Conservation (phyloP, 2,888 invertebrate genomes). For the Cantharis flavilabris region DNA sequence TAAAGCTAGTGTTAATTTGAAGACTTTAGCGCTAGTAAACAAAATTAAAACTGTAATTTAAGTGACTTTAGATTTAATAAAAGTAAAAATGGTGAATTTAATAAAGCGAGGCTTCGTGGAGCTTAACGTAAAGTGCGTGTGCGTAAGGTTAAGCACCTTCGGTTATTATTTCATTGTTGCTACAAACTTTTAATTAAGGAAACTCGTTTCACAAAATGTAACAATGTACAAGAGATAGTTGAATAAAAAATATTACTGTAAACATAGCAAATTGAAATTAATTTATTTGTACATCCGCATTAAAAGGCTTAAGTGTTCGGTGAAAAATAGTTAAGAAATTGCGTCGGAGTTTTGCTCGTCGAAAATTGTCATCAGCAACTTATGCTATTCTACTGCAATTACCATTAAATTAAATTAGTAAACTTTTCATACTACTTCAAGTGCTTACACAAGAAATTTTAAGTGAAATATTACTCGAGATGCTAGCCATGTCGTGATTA, state of each 20-base stretch:
- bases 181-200: background rate
- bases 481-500: background rate
- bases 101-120: too few species aligned
- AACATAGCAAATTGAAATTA: background rate
- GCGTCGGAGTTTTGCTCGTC: background rate
- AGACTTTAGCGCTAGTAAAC: too few species aligned
- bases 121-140: too few species aligned
- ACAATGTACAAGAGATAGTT: background rate
- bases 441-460: background rate
- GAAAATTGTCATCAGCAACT: background rate
- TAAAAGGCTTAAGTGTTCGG: background rate
- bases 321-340: slow-evolving; percentile 1
- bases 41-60: too few species aligned
- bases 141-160: background rate
- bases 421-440: background rate
- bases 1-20: too few species aligned
- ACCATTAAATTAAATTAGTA: slow-evolving; percentile 1
- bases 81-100: too few species aligned
- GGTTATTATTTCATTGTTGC: background rate
- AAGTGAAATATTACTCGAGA: background rate
- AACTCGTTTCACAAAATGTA: background rate
- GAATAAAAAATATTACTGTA: background rate
- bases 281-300: background rate
- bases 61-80: too few species aligned
- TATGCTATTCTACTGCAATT: background rate